Percentiles rank a stretch among this genome's conserved stretches.
phyloP scores from a whole-genome alignment of 2,797 vertebrate genomes.

The Ciconia nigra region DNA sequence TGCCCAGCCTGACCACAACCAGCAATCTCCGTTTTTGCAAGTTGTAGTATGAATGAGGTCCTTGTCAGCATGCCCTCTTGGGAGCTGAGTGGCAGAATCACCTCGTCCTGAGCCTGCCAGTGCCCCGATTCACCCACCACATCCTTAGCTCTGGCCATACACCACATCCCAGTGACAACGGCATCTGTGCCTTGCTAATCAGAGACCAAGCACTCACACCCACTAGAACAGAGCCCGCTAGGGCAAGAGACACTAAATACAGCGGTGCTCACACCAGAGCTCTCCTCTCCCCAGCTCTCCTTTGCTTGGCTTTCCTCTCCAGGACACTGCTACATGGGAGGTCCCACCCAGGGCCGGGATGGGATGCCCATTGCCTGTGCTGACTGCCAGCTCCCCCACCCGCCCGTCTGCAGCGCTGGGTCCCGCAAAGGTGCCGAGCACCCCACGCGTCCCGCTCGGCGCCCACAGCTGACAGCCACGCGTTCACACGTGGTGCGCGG shows the following conservation, averaged over 20 bases:
- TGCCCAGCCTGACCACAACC: too few species aligned
- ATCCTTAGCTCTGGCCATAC: background rate
- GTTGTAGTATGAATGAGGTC: background rate
- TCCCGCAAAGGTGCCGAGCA: background rate
- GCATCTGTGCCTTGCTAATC: background rate
- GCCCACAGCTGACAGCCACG: background rate
- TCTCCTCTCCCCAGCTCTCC: background rate
- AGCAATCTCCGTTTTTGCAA: background rate
- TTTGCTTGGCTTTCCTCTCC: background rate
- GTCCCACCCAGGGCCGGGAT: background rate
- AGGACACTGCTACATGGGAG: background rate
- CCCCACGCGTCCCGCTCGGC: background rate
- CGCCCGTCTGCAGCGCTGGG: accelerated
- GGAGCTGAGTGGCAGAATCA: background rate
- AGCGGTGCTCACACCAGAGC: too few species aligned
- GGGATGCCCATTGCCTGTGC: background rate
- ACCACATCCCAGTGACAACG: accelerated
- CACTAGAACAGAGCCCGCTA: background rate
- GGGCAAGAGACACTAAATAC: too few species aligned
- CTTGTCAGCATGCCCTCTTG: background rate
- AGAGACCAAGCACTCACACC: background rate
- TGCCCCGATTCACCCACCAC: background rate
- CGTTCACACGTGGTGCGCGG: background rate
- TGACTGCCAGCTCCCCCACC: background rate
- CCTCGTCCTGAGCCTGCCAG: background rate